phyloP scores from a whole-genome alignment of 2,113 vertebrate species.

The Gallinago undulata region DNA sequence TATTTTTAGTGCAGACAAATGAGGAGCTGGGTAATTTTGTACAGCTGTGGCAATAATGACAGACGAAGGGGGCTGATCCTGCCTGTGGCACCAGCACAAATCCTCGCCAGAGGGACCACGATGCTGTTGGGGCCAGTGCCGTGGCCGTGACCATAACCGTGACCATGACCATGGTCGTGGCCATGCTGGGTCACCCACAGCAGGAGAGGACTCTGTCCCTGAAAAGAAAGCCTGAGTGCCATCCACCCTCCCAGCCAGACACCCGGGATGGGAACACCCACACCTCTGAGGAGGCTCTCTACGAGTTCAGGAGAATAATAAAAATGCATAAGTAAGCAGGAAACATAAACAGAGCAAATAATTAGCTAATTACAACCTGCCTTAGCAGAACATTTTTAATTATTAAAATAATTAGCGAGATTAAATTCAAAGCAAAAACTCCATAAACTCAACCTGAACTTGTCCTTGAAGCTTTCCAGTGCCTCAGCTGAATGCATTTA shows the following conservation, averaged over 20 bases:
- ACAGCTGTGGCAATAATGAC: background rate
- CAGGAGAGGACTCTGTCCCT: background rate
- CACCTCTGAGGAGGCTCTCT: background rate
- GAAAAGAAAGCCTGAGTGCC: rapidly evolving
- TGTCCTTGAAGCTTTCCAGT: conserved; percentile 69
- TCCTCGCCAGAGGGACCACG: rapidly evolving
- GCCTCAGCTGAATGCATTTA: conserved; percentile 53
- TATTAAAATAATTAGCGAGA: conserved; percentile 75
- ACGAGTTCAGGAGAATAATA: conserved; percentile 26
- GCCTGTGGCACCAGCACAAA: background rate
- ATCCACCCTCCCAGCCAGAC: background rate
- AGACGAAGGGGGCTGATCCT: background rate
- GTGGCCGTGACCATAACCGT: background rate
- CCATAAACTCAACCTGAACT: conserved; percentile 55
- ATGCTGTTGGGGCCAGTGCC: rapidly evolving
- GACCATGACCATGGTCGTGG: background rate
- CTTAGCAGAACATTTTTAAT: conserved; percentile 70
- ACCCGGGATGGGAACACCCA: background rate
- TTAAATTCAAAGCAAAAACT: conserved; percentile 64
- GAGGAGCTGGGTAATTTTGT: background rate
- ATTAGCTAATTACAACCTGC: conserved; percentile 71
- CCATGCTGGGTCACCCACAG: rapidly evolving
- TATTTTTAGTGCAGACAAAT: conserved; percentile 20
- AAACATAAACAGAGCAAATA: conserved; percentile 69
- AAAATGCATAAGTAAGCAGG: conserved; percentile 61